A percentile compares a stretch with the other conserved stretches of the same genome.
Conservation (phyloP, 2,797 vertebrate species). For the Sebastes glaucus region DNA sequence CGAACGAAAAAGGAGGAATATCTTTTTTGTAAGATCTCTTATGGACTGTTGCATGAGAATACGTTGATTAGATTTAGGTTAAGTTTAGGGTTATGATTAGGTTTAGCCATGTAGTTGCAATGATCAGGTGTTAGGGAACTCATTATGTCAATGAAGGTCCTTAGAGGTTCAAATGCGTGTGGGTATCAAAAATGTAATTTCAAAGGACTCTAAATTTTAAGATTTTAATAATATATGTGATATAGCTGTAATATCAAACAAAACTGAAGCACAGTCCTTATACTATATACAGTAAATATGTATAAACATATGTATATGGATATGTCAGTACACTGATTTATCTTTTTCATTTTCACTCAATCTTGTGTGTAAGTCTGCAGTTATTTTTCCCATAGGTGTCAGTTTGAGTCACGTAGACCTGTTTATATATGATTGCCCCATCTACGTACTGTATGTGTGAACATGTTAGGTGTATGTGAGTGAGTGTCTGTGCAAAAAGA, state of each 20-base stretch:
- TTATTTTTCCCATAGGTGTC: too few relatives aligned
- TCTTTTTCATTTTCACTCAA: too few relatives aligned
- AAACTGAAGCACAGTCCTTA: background rate
- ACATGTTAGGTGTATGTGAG: background rate
- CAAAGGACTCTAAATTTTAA: background rate
- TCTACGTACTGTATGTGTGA: background rate
- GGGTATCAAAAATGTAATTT: background rate
- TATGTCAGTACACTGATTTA: background rate
- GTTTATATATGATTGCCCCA: background rate
- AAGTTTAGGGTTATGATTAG: background rate
- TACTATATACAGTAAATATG: background rate
- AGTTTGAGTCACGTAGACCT: too few relatives aligned
- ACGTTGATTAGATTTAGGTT: background rate
- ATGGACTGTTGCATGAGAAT: too few relatives aligned
- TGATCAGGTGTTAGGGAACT: background rate
- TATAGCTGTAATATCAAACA: background rate
- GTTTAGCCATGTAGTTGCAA: background rate
- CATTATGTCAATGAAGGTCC: background rate
- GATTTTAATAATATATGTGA: background rate
- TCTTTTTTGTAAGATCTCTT: too few relatives aligned
- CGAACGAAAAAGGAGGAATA: too few relatives aligned
- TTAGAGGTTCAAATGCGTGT: background rate
- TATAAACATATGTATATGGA: background rate
- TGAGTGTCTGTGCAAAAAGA: background rate
- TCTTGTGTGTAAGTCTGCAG: too few relatives aligned